These are phyloP conservation scores for Mycteria americana DNA, from an alignment of 2,797 vertebrate genomes.

Conservation along the genomic window DNA sequence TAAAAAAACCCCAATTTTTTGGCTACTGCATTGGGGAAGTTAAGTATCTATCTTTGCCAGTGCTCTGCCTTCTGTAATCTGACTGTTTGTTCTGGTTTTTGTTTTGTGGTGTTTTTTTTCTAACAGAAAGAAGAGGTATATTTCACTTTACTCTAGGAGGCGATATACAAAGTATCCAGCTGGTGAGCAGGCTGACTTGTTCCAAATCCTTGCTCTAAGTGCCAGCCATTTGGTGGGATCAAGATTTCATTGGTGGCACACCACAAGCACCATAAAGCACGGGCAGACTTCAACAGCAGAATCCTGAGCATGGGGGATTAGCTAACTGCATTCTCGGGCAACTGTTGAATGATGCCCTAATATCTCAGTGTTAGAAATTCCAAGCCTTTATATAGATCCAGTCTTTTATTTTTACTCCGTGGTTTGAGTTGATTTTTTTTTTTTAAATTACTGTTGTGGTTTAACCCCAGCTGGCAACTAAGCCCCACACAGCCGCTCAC, in stretches of 20 bases:
- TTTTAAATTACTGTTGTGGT: not conserved
- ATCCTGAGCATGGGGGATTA: not conserved
- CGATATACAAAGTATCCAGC: not conserved
- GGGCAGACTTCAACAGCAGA: not conserved
- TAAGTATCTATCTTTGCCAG: not conserved
- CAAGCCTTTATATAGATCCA: not conserved
- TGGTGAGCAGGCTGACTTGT: not conserved
- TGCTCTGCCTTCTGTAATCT: not conserved
- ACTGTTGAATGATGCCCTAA: not conserved
- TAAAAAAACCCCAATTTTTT: not conserved
- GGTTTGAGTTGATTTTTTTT: not conserved
- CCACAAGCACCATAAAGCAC: not conserved
- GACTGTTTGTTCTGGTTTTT: not conserved
- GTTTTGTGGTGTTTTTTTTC: rapidly evolving
- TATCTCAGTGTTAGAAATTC: not conserved
- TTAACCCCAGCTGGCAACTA: too few relatives aligned
- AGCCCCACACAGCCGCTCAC: too few relatives aligned
- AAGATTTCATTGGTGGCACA: not conserved
- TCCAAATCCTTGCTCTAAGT: not conserved
- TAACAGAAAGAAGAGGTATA: not conserved
- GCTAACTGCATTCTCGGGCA: not conserved
- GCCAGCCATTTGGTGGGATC: not conserved
- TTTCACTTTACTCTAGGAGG: not conserved
- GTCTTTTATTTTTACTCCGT: not conserved
- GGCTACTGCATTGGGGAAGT: not conserved